Evolutionary conservation across 1,140 invertebrate genomes (phyloP).

Genomic region (Lethrus apterus): DNA sequence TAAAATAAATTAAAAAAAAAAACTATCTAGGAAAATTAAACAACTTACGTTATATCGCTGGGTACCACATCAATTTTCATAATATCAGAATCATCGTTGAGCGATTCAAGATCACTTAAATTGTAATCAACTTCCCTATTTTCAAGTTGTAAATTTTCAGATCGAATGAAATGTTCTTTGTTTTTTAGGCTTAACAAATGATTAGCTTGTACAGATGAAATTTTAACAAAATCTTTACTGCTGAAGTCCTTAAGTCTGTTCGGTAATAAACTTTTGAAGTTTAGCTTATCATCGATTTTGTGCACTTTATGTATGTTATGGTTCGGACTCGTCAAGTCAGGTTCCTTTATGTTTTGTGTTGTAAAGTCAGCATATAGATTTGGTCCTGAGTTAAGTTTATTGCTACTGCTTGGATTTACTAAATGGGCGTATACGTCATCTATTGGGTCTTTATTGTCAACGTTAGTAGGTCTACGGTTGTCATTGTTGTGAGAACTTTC

Average conservation of each 20-base stretch:
- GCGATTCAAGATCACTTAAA: slow-evolving; percentile 39
- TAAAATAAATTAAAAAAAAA: slow-evolving; percentile 2
- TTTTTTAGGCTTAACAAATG: slow-evolving; percentile 36
- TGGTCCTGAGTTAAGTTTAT: background rate
- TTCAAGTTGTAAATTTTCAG: slow-evolving; percentile 23
- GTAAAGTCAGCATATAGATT: slow-evolving; percentile 1
- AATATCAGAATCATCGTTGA: slow-evolving; percentile 42
- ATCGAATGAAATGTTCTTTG: slow-evolving; percentile 38
- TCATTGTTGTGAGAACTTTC: no score
- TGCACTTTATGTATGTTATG: slow-evolving; percentile 1
- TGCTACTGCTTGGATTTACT: background rate
- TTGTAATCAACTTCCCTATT: slow-evolving; percentile 16
- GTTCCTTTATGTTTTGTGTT: background rate
- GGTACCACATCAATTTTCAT: slow-evolving; percentile 48
- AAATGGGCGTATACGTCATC: background rate
- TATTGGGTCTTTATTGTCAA: slow-evolving; percentile 15
- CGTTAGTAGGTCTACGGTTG: slow-evolving; percentile 27
- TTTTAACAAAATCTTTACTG: slow-evolving; percentile 33
- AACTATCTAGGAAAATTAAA: slow-evolving; percentile 14
- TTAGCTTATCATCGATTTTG: slow-evolving; percentile 44
- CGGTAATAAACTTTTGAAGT: slow-evolving; percentile 40
- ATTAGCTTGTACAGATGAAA: slow-evolving; percentile 26
- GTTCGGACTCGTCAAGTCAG: background rate
- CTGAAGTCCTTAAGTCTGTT: slow-evolving; percentile 13
- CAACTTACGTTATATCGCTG: slow-evolving; percentile 46